Conservation (phyloP, 2,113 vertebrate species). For the Speoplatyrhinus poulsoni region DNA sequence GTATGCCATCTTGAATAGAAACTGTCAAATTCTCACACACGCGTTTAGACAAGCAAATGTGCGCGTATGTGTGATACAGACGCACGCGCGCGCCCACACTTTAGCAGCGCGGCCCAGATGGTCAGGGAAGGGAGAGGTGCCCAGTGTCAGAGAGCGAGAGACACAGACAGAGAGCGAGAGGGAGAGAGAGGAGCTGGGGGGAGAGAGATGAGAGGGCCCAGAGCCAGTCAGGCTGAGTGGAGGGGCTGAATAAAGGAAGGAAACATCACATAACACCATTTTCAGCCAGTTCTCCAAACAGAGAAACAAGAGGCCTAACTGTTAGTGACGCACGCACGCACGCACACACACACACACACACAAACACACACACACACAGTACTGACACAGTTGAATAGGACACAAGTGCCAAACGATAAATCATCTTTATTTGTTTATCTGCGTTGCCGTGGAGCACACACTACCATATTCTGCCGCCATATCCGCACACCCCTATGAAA, state of each 20-base stretch:
- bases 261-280: conserved; percentile 51
- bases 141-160: conserved; percentile 64
- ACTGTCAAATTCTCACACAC: not conserved
- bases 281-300: conserved; percentile 45
- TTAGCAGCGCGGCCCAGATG: conserved; percentile 68
- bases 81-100: conserved; percentile 11
- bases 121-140: conserved; percentile 67
- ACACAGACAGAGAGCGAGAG: conserved; percentile 27
- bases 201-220: conserved; percentile 30
- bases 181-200: conserved; percentile 27
- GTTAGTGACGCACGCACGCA: conserved; percentile 14
- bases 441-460: too few relatives aligned
- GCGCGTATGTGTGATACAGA: not conserved
- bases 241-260: conserved; percentile 58
- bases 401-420: not conserved
- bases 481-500: too few relatives aligned
- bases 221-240: conserved; percentile 45
- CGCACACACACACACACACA: not conserved
- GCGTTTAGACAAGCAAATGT: not conserved
- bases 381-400: not conserved
- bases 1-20: not conserved
- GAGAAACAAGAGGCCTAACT: conserved; percentile 39
- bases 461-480: too few relatives aligned
- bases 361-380: not conserved
- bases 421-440: not conserved